Base-by-base conservation (phyloP, 2,113 vertebrate species). In the Ammodytes dubius region DNA sequence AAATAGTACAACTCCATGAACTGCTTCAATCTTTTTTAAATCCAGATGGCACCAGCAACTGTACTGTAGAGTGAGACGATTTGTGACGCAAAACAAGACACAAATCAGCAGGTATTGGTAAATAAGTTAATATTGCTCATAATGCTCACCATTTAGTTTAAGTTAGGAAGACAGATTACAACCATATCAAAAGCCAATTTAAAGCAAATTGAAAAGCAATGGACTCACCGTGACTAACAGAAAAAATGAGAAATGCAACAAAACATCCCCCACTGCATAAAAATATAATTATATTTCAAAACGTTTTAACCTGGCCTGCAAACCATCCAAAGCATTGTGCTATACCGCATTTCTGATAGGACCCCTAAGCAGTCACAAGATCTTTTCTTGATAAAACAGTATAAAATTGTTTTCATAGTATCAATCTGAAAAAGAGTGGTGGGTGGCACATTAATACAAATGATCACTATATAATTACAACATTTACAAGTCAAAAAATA, bases 401-500 rank as follows among this genome's bases (percentile, higher is more conserved):
- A 94, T 77, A 94, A 94, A 92, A 95, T 74, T 50, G n/a, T 75
- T 86, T 53, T 88, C 60, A 83, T 79, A 74, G 72, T 88, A 82
- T 79, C 77, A 80, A 61, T 85, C 76, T 87, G 75, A 90, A 90
- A 94, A 95, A 89, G 92, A 91, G 78, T 71, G 82, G 76, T 84
- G 86, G 90, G 88, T 95, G 93, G 90, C 89, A 93, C 88, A 89
- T 92, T 89, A 93, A 94, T 96, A 96, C 95, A 94, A 92, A 95
- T 92, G 77, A 69, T 85, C 86, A 92, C 90, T 93, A 79, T 89
- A 89, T 81, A 82, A 95, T 94, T 96, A 94, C 94, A 95, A 91
- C 94, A 95, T 95, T 95, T 96, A 96, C 93, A 96, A 90, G 82
- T 93, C 57, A 52, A 86, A 91, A 89, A 93, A 88, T 93, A 59